Evolutionary conservation across 1,140 invertebrate species (phyloP), one percentile per base, ranked within the genome.

Genomic region (Drosophila melanica): DNA sequence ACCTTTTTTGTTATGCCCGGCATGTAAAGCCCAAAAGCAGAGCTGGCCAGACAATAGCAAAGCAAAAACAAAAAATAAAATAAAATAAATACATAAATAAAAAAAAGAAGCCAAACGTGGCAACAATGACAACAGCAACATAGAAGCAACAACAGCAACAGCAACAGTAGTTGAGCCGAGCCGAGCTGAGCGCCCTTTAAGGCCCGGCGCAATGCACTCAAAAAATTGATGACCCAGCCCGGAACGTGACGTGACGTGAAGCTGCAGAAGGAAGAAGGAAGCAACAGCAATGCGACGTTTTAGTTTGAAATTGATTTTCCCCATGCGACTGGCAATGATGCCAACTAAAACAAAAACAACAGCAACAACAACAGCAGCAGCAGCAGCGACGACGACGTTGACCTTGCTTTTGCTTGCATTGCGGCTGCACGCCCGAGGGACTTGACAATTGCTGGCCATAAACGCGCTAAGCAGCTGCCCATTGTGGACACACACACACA

Each of bases 361-460:
- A 27, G 27, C 27, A 27, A 7, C 27, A 27, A 7, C 27, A 27
- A 1, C 27, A 27, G 6, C 27, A 27, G 6, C 55, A 44, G 23
- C 41, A 30, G 33, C 37, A 65, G 51, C 67, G 55, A 41, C 51
- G 23, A 51, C 54, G 16, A 44, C 55, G 62, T 68, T 86, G 82
- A 86, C 82, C 82, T 86, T 86, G 82, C 84, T 69, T 86, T 76
- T 54, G 66, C 48, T 81, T 63, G 44, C 64, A 70, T 50, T 65
- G 63, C 71, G 16, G 39, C 18, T 59, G 20, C 55, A 16, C 48
- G 63, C 82, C 75, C 77, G 65, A 69, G 82, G 85, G 82, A 89
- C 79, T 89, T 86, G 82, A 77, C 85, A 89, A 89, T 89, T 87
- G 84, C 70, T 87, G 85, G 77, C 84, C 84, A 87, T 87, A 87